phyloP scores from a whole-genome alignment of 1,140 invertebrate species.

The Andrena cerasifolii region DNA sequence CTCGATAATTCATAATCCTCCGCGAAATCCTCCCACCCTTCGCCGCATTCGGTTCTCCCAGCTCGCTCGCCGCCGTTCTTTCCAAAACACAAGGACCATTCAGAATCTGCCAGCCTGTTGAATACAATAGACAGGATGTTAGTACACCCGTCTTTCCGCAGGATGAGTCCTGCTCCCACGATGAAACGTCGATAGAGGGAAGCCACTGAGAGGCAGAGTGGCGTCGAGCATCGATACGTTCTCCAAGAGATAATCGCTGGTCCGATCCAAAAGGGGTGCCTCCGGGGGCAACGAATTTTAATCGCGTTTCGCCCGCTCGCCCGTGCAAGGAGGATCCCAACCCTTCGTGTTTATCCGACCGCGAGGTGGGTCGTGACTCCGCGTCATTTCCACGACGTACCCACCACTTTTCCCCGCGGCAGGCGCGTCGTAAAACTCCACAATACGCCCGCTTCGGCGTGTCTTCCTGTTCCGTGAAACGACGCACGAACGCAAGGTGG shows the following conservation, averaged over 20 bases:
- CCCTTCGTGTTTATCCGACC: conserved; percentile 3
- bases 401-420: not conserved
- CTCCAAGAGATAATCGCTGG: conserved; percentile 1
- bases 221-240: not conserved
- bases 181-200: conserved; percentile 17
- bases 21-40: too few relatives aligned
- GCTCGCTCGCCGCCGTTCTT: too few relatives aligned
- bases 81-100: too few relatives aligned
- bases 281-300: conserved; percentile 20
- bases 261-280: conserved; percentile 4
- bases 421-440: not conserved
- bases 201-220: not conserved
- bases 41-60: too few relatives aligned
- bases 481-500: conserved; percentile 3
- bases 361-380: not conserved
- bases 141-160: too few relatives aligned
- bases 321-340: not conserved
- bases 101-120: too few relatives aligned
- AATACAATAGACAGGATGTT: too few relatives aligned
- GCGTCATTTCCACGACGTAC: conserved; percentile 19
- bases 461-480: conserved; percentile 13
- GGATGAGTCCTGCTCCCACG: not conserved
- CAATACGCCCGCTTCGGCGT: conserved; percentile 11
- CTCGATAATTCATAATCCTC: too few relatives aligned
- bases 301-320: not conserved